These are phyloP conservation scores for Sphaerophoria taeniata DNA, from an alignment of 2,888 invertebrate genomes.

Conservation along the genomic window DNA sequence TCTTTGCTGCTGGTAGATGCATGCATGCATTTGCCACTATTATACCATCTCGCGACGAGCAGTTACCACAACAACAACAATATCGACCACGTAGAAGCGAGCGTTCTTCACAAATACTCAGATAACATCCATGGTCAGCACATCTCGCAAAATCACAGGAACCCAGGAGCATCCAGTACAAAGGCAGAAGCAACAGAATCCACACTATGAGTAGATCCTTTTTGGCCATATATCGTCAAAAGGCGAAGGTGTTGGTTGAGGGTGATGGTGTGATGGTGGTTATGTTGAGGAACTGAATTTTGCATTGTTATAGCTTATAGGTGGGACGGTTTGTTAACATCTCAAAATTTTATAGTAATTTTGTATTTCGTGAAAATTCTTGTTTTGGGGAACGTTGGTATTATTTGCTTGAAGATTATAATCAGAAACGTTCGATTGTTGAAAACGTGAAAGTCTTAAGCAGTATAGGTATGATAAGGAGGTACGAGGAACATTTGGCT, in stretches of 20 bases:
- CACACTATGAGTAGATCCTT: neutral
- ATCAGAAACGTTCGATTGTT: too few species aligned
- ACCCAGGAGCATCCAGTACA: slow-evolving; percentile 34
- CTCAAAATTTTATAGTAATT: too few species aligned
- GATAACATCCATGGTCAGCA: slow-evolving; percentile 54
- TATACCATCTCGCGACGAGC: slow-evolving; percentile 46
- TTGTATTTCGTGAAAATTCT: too few species aligned
- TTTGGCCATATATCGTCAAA: neutral
- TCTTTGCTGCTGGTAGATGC: slow-evolving; percentile 65
- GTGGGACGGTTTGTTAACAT: neutral
- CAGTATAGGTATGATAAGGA: too few species aligned
- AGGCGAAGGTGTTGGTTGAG: slow-evolving; percentile 27
- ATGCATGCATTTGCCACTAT: slow-evolving; percentile 68
- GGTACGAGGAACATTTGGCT: too few species aligned
- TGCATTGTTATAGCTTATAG: slow-evolving; percentile 9
- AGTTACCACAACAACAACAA: neutral
- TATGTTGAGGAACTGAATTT: neutral
- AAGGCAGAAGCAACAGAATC: slow-evolving; percentile 20
- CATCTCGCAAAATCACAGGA: neutral
- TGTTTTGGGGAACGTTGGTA: too few species aligned
- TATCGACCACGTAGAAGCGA: neutral
- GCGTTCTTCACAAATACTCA: slow-evolving; percentile 61
- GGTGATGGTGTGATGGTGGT: neutral
- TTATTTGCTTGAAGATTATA: too few species aligned
- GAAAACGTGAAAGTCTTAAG: too few species aligned